Evolutionary conservation across 2,888 invertebrate genomes (phyloP), one percentile per base, ranked within the genome.

Genomic region (Athalia circularis): DNA sequence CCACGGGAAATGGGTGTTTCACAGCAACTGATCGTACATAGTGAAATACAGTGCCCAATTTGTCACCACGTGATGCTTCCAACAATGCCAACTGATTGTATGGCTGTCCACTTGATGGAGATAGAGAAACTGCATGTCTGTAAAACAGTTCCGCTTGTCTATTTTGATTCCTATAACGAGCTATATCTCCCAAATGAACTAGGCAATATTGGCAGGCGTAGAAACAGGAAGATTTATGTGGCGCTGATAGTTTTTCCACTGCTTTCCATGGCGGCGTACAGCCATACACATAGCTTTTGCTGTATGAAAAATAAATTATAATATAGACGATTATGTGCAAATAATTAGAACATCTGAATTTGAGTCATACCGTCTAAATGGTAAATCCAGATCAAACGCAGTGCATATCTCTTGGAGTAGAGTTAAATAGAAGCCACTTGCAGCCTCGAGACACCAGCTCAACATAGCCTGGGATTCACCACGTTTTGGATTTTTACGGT

Each of bases 201-300:
- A 97, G 92, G 89, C 97, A 97, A 90, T 97, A 96, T 88, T 97
- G 97, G 88, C 96, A 96, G 85, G 96, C 95, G 91, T 97, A 97
- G 79, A 95, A 93, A 87, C 95, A 96, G 8, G 96, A 96, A 61
- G 94, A 93, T 77, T 93, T 92, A 81, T 94, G 93, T 65, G 93
- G 93, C 75, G 92, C 85, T 15, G 88, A 86, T 78, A 87, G 81
- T 79, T 87, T 86, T 65, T 88, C 85, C n/a, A 88, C 87, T 50
- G 88, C 87, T 80, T 87, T 87, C 92, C 92, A 91, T 82, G 91
- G 87, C 85, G 88, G 86, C 15, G 86, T 88, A 77, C 87, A 87
- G 48, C 92, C 92, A 84, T 91, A 92, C 48, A 91, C 89, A 45
- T 92, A 91, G 67, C 89, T 89, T 80, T 90, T 91, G 81, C 91